Percentiles rank a stretch among this genome's conserved stretches.
Conservation (phyloP, 2,113 vertebrate genomes). For the Carassius gibelio region DNA sequence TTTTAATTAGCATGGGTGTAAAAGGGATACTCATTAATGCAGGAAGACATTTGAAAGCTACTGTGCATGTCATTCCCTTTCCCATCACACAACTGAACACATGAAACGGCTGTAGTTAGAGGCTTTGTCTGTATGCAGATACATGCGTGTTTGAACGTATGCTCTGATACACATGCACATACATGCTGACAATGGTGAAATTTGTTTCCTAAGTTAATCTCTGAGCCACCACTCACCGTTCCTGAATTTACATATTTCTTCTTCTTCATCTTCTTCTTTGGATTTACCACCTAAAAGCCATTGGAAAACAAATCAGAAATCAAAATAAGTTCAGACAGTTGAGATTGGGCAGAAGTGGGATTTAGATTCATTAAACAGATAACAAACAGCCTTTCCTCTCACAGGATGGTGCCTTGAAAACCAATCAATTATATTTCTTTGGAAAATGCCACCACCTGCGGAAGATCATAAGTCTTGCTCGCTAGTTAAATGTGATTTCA, state of each 20-base stretch:
- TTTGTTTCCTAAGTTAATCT: neutral
- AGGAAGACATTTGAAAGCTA: constrained; percentile 30
- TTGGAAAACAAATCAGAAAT: neutral
- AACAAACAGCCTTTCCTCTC: neutral
- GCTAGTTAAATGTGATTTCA: constrained; percentile 29
- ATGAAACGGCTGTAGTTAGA: constrained; percentile 39
- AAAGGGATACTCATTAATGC: constrained; percentile 46
- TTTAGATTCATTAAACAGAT: constrained; percentile 25
- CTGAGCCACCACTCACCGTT: constrained; percentile 79
- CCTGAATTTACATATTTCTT: constrained; percentile 95
- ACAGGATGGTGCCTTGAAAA: constrained; percentile 1
- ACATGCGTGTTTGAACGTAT: neutral
- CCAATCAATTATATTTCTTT: constrained; percentile 20
- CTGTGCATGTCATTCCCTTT: constrained; percentile 39
- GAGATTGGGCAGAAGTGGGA: constrained; percentile 18
- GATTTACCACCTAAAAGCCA: constrained; percentile 84
- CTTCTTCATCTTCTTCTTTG: constrained; percentile 97
- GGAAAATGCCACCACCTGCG: neutral
- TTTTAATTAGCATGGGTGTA: constrained; percentile 52
- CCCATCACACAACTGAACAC: constrained; percentile 38
- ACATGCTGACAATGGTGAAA: neutral
- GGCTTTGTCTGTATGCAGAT: neutral
- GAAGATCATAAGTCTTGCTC: neutral
- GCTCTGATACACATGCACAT: constrained; percentile 9
- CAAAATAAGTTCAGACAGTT: neutral